Percentiles rank a stretch among this genome's conserved stretches.
phyloP scores from a whole-genome alignment of 1,140 invertebrate genomes.

The Solenopsis invicta region DNA sequence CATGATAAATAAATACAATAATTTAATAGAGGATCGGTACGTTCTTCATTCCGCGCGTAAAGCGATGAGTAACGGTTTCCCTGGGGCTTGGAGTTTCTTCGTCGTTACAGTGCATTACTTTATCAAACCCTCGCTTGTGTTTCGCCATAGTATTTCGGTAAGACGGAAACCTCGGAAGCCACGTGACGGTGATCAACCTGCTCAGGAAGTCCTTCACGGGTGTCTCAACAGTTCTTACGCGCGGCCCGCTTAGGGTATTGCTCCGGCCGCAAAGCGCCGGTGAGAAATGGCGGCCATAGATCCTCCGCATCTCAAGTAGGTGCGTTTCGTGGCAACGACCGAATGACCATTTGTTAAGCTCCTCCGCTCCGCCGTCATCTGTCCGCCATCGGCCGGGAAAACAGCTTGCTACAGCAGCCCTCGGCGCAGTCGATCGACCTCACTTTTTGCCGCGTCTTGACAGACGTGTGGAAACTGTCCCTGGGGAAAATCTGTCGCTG shows the following conservation, averaged over 20 bases:
- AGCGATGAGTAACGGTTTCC: neutral
- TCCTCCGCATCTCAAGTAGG: constrained; percentile 82
- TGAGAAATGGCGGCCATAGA: constrained; percentile 84
- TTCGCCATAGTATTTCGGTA: constrained; percentile 54
- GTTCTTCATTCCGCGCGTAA: neutral
- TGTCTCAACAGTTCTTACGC: constrained; percentile 74
- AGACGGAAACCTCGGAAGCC: constrained; percentile 41
- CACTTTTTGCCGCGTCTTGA: constrained; percentile 63
- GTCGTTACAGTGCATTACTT: constrained; percentile 40
- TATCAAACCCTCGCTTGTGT: constrained; percentile 10
- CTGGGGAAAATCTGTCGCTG: constrained; percentile 58
- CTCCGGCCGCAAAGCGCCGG: constrained; percentile 75
- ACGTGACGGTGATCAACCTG: constrained; percentile 82
- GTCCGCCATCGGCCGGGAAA: constrained; percentile 72
- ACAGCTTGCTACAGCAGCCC: constrained; percentile 69
- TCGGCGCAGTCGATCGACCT: constrained; percentile 52
- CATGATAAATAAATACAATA: neutral
- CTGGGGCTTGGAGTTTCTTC: neutral
- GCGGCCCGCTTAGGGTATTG: constrained; percentile 76
- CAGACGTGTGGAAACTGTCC: constrained; percentile 55
- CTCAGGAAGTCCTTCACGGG: constrained; percentile 65
- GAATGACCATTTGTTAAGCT: constrained; percentile 82
- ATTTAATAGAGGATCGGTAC: neutral
- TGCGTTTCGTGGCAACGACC: constrained; percentile 69
- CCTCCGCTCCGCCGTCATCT: constrained; percentile 72